Evolutionary conservation across 2,797 vertebrate genomes (phyloP).

Genomic region (Leucoraja ocellata): DNA sequence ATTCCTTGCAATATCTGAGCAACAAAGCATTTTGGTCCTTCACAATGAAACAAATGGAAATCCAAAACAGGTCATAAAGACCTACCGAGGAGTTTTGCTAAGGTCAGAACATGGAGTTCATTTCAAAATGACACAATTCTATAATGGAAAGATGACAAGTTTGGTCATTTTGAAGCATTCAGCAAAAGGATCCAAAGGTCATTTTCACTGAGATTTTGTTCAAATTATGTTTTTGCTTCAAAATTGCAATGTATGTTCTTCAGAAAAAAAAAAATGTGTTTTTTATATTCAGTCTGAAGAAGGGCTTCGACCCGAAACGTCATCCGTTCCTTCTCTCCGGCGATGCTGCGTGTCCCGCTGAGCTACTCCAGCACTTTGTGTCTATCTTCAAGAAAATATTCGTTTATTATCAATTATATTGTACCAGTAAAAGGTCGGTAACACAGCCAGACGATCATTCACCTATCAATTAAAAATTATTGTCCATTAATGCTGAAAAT

Average conservation of each 20-base stretch:
- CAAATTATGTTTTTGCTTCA: not conserved
- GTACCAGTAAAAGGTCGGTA: no score
- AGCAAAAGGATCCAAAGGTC: not conserved
- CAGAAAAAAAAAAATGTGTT: not conserved
- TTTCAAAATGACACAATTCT: not conserved
- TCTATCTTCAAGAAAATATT: no score
- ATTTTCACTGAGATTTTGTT: not conserved
- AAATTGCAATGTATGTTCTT: not conserved
- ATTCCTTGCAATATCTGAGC: not conserved
- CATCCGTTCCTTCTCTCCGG: no score
- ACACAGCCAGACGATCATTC: no score
- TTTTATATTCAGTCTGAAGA: not conserved
- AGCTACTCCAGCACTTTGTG: no score
- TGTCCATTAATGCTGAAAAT: no score
- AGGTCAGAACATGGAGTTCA: not conserved
- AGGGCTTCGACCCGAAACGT: no score
- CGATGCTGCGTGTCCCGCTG: no score
- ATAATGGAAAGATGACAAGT: not conserved
- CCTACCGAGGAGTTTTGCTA: not conserved
- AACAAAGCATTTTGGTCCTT: not conserved
- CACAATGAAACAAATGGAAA: not conserved
- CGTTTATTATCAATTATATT: no score
- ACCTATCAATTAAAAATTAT: no score
- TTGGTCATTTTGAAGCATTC: not conserved
- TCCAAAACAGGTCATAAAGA: not conserved